Base-by-base conservation (phyloP, 2,888 invertebrate species). In the Cacoxenus indagator region DNA sequence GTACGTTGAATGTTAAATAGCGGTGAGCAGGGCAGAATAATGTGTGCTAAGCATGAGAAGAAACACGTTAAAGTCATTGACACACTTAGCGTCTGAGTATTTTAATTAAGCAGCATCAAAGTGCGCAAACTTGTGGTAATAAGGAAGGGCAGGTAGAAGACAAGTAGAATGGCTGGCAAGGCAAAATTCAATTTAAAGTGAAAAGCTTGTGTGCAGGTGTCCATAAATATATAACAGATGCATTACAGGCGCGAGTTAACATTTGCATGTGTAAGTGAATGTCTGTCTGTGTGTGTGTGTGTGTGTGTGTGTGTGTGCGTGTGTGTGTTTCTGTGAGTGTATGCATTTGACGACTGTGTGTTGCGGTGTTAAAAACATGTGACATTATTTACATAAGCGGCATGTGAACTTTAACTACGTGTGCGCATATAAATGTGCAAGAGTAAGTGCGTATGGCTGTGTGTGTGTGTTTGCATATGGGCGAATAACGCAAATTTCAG, bases 21-120 rank as follows among this genome's bases (percentile, higher is more conserved):
- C 37, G 37, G 8, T 37, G 37, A 37, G 37, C 37, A 37, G 9
- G 37, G 14, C 31, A 0, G 37, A 2, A 37, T 31, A 31, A 31
- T 8, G 9, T 31, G 31, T 31, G 14, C n/a, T 37, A 5, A 37
- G 14, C 37, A 14, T 11, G 14, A 37, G 2, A 37, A 8, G 9
- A 37, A 37, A 37, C 37, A 37, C 37, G 37, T 77, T 75, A 67
- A 67, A 79, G 77, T 82, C 82, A 82, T 81, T 81, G 80, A 81
- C 80, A 81, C 69, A 81, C 73, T 79, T 81, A 82, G 79, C 80
- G 82, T 78, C 78, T 83, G 78, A 81, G 80, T 81, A 83, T 81
- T 81, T 81, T 81, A 83, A 81, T 81, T 81, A 81, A 81, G 82
- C 82, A 77, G 83, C 83, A 76, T 79, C 80, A 81, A 81, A 78